Base-by-base conservation (phyloP, 2,888 invertebrate genomes). In the Clostera curtula region DNA sequence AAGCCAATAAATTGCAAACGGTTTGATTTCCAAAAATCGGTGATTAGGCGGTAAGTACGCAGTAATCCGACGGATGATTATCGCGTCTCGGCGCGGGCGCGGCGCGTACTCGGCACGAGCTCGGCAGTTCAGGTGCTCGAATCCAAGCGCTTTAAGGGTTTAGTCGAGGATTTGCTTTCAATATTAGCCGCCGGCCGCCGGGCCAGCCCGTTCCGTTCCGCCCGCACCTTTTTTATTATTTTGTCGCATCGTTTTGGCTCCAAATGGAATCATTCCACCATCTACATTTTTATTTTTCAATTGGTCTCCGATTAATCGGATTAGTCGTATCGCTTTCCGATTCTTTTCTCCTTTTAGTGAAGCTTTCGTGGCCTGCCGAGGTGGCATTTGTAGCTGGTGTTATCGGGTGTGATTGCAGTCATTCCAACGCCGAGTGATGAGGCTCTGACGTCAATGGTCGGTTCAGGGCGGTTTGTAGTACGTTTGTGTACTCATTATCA, bases 251-350 rank as follows among this genome's bases (percentile, higher is more conserved):
- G 83, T 83, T 83, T 80, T 76, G 80, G 75, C 72, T 72, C 79
- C 65, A 77, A 83, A 80, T 77, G 82, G 82, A 83, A 82, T 82
- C 73, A 83, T 82, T 83, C 75, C 64, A 72, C 79, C 74, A 82
- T 85, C 84, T 84, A 79, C 84, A 80, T 85, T 85, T 85, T 85
- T 85, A 85, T 85, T 85, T 84, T 85, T 85, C 85, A 85, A 85
- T 85, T 84, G 85, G 73, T 57, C 67, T 49, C 64, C 85, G 85
- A 85, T 85, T 85, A 85, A 77, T 80, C 68, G 82, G 83, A 84
- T 85, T 85, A 85, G 74, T 57, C 70, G 63, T 76, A 77, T 82
- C 72, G 80, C 75, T 80, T 79, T 76, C 61, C 77, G 80, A 80
- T 75, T 71, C 73, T 82, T 80, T 79, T 72, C 68, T 77, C 66